Conservation (phyloP, 2,113 vertebrate genomes). For the Craseonycteris thonglongyai region DNA sequence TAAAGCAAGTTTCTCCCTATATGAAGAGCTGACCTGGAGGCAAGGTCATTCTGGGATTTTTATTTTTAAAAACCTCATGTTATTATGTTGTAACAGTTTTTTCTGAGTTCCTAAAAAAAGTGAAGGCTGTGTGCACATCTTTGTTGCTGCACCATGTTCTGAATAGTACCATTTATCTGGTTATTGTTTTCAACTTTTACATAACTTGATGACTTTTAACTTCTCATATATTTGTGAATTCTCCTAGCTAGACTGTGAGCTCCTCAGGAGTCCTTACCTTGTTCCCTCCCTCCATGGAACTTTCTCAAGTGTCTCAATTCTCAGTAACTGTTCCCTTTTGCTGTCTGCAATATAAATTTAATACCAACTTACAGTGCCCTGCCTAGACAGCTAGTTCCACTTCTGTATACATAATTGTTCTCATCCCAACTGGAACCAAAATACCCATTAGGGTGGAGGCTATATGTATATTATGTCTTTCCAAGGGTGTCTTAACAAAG, state of each 20-base stretch:
- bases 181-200: background rate
- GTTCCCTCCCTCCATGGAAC: background rate
- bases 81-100: background rate
- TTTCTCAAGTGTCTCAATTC: background rate
- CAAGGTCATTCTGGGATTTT: background rate
- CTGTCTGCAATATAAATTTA: background rate
- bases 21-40: background rate
- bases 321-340: background rate
- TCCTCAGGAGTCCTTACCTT: background rate
- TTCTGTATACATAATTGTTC: background rate
- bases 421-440: background rate
- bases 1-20: slow-evolving; percentile 7
- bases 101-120: background rate
- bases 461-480: background rate
- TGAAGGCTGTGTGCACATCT: background rate
- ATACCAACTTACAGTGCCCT: background rate
- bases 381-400: background rate
- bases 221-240: background rate
- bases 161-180: background rate
- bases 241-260: background rate
- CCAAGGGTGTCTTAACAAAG: slow-evolving; percentile 9
- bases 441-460: background rate
- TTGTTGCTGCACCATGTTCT: background rate
- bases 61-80: background rate
- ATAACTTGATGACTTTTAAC: slow-evolving; percentile 1